A percentile compares a stretch with the other conserved stretches of the same genome.
Evolutionary conservation across 2,888 invertebrate genomes (phyloP).

Genomic region (Xanthorhoe designata): DNA sequence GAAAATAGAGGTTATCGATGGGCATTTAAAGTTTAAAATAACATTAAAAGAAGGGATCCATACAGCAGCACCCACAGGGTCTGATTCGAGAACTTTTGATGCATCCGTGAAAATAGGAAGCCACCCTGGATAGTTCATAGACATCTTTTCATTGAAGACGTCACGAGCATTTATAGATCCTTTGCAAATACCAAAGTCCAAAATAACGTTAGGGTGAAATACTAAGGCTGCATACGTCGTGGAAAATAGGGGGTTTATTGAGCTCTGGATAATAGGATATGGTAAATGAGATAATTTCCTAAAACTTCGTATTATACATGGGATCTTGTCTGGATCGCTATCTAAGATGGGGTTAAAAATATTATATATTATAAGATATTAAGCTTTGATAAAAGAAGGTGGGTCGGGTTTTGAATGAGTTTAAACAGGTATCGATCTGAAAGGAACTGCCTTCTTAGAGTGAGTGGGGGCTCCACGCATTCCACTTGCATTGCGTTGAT

Average conservation of each 20-base stretch:
- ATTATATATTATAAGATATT: not conserved
- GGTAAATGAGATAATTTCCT: not conserved
- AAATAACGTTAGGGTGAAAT: not conserved
- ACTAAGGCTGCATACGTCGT: not conserved
- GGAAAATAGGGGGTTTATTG: not conserved
- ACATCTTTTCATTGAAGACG: not conserved
- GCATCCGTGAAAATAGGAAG: not conserved
- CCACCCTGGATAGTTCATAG: not conserved
- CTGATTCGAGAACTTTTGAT: not conserved
- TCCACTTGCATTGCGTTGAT: constrained; percentile 41
- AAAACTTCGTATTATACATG: not conserved
- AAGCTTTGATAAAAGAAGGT: not conserved
- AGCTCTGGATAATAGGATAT: not conserved
- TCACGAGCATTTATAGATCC: not conserved
- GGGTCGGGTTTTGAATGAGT: not conserved
- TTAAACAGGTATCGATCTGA: constrained; percentile 4
- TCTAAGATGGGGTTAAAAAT: not conserved
- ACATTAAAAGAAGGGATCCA: not conserved
- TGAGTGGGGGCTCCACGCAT: constrained; percentile 23
- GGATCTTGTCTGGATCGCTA: not conserved
- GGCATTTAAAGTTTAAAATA: not conserved
- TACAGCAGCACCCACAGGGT: not conserved
- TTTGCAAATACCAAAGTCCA: not conserved
- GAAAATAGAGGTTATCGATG: not conserved
- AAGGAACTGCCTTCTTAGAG: constrained; percentile 14